A percentile compares a stretch with the other conserved stretches of the same genome.
Evolutionary conservation across 2,888 invertebrate species (phyloP).

Genomic region (Noctua janthina): DNA sequence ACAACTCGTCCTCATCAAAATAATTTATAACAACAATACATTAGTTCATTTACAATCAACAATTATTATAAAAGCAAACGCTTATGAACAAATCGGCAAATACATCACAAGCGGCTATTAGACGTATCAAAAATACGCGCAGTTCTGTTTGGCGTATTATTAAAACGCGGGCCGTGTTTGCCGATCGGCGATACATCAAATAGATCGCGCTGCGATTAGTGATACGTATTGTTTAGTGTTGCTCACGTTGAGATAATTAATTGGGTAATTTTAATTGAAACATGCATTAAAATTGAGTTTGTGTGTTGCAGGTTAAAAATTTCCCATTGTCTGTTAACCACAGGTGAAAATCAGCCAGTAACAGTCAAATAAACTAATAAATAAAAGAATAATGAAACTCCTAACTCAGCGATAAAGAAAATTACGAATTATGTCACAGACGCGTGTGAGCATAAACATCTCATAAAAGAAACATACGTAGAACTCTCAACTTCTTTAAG

Average conservation of each 20-base stretch:
- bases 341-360: too few relatives aligned
- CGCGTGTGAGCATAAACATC: neutral
- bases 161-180: slow-evolving; percentile 56
- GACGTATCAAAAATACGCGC: slow-evolving; percentile 54
- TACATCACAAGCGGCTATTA: slow-evolving; percentile 51
- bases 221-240: slow-evolving; percentile 43
- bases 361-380: neutral
- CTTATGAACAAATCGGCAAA: slow-evolving; percentile 61
- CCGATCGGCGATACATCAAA: slow-evolving; percentile 57
- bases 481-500: neutral
- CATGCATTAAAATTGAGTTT: slow-evolving; percentile 8
- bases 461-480: neutral
- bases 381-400: neutral
- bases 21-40: slow-evolving; percentile 26
- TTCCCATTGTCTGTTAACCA: neutral
- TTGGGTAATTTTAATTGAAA: slow-evolving; percentile 48
- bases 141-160: slow-evolving; percentile 55
- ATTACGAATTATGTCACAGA: neutral
- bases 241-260: slow-evolving; percentile 52
- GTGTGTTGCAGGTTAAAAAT: neutral
- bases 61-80: slow-evolving; percentile 63
- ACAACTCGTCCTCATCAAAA: neutral
- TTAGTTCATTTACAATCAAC: slow-evolving; percentile 40
- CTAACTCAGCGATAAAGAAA: too few relatives aligned
- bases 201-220: slow-evolving; percentile 58